Evolutionary conservation across 1,140 invertebrate genomes (phyloP), one percentile per base, ranked within the genome.

Genomic region (Matsumurasca onukii): DNA sequence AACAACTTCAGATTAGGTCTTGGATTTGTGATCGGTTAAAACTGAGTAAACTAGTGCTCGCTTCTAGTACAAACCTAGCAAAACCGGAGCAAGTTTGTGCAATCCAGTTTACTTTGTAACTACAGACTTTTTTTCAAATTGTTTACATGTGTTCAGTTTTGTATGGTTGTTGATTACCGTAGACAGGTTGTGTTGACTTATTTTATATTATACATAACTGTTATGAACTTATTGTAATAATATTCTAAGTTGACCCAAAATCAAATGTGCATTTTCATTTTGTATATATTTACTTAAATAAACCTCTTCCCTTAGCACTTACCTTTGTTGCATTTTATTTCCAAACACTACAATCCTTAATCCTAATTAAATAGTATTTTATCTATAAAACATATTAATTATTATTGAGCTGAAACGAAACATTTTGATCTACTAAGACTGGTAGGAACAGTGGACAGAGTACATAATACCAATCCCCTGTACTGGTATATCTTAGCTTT

Each of bases 1-100:
- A 90, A 90, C 78, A 90, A 93, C 74, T 95, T 94, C 80, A 87
- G 90, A 78, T 84, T 96, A 72, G 94, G 94, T 69, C 91, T 91
- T 78, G 93, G 92, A 69, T 85, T 97, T 69, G 90, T 94, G 74
- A 91, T 95, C 75, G 93, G 93, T 77, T 93, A 89, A 66, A 48
- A 59, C n/a, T n/a, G n/a, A n/a, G n/a, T n/a, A 59, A 29, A 48
- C 27, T 34, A 63, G 62, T 65, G 20, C 17, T 24, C 27, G 20
- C 31, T 13, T 65, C 15, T 45, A 45, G 39, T 39, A 45, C 31
- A 65, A 22, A 45, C 13, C 1, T 45, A 27, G 62, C 31, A 31
- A 1, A 31, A 45, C 3, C 62, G 22, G 34, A 45, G 39, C 27
- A n/a, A 65, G 17, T 65, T 27, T 9, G n/a, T 45, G 62, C 17